Base-by-base conservation (phyloP, 2,797 vertebrate species). In the Leuciscus waleckii region DNA sequence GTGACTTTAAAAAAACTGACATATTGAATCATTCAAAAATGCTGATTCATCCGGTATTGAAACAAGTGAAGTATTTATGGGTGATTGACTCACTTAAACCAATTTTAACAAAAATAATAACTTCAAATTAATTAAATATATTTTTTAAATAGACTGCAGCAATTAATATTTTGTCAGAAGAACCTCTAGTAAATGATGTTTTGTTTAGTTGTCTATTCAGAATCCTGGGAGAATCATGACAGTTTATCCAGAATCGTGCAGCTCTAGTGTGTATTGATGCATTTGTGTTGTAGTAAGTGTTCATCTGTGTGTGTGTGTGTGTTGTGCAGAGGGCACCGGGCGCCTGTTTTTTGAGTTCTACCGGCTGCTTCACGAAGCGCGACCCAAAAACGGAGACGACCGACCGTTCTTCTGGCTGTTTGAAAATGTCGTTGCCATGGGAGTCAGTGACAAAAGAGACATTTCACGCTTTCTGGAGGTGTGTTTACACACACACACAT, bases 401-500 rank as follows among this genome's bases (percentile, higher is more conserved):
- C 93, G 98, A 3, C 97, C 97, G 0, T 99, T 99, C 93, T 99
- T 98, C 93, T 99, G 98, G 98, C 95, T 99, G 91, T 99, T 99
- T 41, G 98, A 99, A 93, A 99, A 98, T 0, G 96, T 99, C n/a
- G 98, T 98, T 0, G 97, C 98, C 32, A 99, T 99, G 98, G 96
- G 97, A 63, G 96, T 98, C 58, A 97, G 96, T 0, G 98, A 99
- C 94, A 98, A 98, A 91, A 95, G 96, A 87, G 98, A 99, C 92
- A 98, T 98, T 88, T 98, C 96, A 3, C 96, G 96, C 51, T 99
- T 99, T 90, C 90, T 99, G 84, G 97, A 98, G 97, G 97, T 97
- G 92, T 2, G 54, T 43, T n/a, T 84, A 73, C 80, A 85, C 23
- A 54, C 63, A 35, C 73, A 75, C 32, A 13, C 70, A 70, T 10